Base-by-base conservation (phyloP, 1,140 invertebrate species). In the Ganaspis sp. region DNA sequence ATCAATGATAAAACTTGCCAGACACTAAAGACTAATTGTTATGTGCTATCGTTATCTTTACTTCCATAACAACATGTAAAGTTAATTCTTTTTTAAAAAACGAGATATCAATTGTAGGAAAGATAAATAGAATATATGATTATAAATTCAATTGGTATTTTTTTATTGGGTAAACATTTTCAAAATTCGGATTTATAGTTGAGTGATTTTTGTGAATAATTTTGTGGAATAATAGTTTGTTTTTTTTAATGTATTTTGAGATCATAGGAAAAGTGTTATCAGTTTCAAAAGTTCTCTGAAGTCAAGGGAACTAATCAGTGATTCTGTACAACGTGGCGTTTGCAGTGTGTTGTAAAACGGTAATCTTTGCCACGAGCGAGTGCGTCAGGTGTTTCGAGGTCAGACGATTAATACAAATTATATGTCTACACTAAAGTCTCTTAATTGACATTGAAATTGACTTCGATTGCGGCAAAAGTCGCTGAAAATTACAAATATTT, bases 341-440 rank as follows among this genome's bases (percentile, higher is more conserved):
- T 64, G 21, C 21, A 64, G 26, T 23, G 19, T 34, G 23, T 64
- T 64, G 58, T 64, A 64, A 64, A 64, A 64, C 58, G 58, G 58
- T 64, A 64, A 64, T 64, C 58, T 64, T 21, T n/a, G 58, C 58
- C 58, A 64, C 58, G 58, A 64, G 58, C 58, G 58, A 64, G 58
- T 64, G 58, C 58, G 21, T 64, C 58, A 64, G 58, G 58, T 40
- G 42, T 71, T 76, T 71, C 69, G 69, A 76, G 74, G 74, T 37
- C 69, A 54, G 42, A 11, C 19, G 74, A 71, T 76, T 76, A 76
- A 76, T 76, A 71, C 69, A 76, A 53, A 70, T 71, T 64, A 64
- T 64, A 64, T 64, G 23, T 64, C 58, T 64, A 29, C 58, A n/a
- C 58, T 64, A 64, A 64, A 64, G 58, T 64, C 26, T 64, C 58